phyloP scores from a whole-genome alignment of 2,113 vertebrate genomes.

The Pygoscelis antarcticus region DNA sequence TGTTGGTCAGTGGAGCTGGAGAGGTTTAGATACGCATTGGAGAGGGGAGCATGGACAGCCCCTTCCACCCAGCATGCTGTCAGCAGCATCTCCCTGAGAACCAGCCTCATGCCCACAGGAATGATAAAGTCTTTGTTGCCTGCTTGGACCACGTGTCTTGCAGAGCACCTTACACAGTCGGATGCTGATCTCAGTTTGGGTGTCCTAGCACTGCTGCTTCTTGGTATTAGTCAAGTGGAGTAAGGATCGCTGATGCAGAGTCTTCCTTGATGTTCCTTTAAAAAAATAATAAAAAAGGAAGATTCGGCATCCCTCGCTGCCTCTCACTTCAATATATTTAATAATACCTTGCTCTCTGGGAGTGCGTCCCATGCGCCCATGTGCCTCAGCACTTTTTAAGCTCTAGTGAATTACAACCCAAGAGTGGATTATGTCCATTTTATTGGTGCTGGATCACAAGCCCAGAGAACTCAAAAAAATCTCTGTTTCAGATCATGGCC shows the following conservation, averaged over 20 bases:
- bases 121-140: not conserved
- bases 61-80: not conserved
- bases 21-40: rapidly evolving
- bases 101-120: not conserved
- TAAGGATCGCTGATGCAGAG: not conserved
- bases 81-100: not conserved
- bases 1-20: not conserved
- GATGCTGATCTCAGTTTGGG: not conserved
- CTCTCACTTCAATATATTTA: not conserved
- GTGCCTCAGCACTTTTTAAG: constrained; percentile 29
- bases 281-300: not conserved
- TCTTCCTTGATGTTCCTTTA: not conserved
- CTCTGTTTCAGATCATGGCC: not conserved
- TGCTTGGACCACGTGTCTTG: not conserved
- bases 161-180: not conserved
- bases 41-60: not conserved
- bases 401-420: not conserved
- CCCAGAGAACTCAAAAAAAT: not conserved
- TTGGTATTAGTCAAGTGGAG: not conserved
- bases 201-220: not conserved
- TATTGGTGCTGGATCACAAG: not conserved
- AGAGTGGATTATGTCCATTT: not conserved
- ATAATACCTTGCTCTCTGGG: not conserved
- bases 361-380: not conserved
- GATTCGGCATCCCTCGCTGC: not conserved